These are phyloP conservation scores for Carlito syrichta DNA, from an alignment of 2,113 vertebrate species.

Conservation along the genomic window DNA sequence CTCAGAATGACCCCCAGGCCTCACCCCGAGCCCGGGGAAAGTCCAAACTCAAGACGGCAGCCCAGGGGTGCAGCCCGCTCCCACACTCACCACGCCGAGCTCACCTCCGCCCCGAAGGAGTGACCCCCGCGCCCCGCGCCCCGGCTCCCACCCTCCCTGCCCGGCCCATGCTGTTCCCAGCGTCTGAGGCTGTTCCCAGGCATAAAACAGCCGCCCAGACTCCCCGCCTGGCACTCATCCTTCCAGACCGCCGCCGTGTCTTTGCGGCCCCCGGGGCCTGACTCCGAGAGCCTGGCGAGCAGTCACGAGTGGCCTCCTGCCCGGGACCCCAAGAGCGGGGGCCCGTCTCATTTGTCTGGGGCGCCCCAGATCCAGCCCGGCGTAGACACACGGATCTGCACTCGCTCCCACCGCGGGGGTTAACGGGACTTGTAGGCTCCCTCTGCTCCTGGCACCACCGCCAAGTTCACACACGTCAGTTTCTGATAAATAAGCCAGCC, in stretches of 20 bases:
- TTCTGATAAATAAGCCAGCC: conserved; percentile 56
- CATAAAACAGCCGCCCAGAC: not conserved
- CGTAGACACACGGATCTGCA: not conserved
- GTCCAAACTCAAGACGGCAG: not conserved
- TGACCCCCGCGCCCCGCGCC: fast-evolving
- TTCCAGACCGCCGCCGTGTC: not conserved
- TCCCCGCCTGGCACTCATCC: not conserved
- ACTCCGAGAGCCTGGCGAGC: not conserved
- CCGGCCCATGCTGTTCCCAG: not conserved
- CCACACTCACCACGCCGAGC: not conserved
- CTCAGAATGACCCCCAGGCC: not conserved
- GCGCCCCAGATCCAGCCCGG: not conserved
- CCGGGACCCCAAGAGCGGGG: not conserved
- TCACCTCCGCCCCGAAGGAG: not conserved
- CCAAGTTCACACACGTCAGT: not conserved
- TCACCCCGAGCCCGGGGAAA: not conserved
- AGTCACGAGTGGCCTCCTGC: not conserved
- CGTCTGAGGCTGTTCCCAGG: not conserved
- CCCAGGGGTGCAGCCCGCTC: not conserved
- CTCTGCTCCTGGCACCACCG: not conserved
- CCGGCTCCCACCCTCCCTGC: not conserved
- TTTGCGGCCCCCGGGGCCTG: not conserved
- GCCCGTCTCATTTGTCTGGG: not conserved
- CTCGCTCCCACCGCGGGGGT: not conserved
- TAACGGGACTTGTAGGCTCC: conserved; percentile 32